Evolutionary conservation across 2,113 vertebrate genomes (phyloP), one percentile per base, ranked within the genome.

Genomic region (Corynorhinus townsendii): DNA sequence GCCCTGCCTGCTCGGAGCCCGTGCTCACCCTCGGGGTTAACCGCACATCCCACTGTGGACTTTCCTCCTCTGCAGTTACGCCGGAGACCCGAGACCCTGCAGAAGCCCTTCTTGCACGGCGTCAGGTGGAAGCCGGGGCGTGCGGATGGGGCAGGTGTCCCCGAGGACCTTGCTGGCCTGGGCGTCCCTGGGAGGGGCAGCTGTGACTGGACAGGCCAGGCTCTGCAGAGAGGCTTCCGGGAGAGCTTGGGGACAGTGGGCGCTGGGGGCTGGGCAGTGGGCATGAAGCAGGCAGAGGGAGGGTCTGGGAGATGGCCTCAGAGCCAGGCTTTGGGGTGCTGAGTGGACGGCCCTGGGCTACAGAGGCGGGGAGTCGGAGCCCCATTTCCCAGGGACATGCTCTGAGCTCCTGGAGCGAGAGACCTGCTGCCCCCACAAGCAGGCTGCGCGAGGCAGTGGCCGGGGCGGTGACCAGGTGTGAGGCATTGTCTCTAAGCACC

Each of bases 81-180:
- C 7, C 28, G 14, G 30, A 40, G 40, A 35, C 24, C 69, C 26
- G 45, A 40, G 43, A 40, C 38, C 14, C 64, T 15, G 30, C 54
- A 4, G 52, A 19, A 38, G 16, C 12, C 82, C 30, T 81, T 38
- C 52, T 24, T 1, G 17, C 35, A 22, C 26, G 9, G 1, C 2
- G 7, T 24, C 62, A 2, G n/a, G 17, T 1, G 59, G n/a, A n/a
- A 35, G 22, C 22, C 71, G 4, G 20, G 56, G 45, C 4, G 33
- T 1, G 26, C 8, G 45, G 7, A 3, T 7, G 1, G 24, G 33
- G 40, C 1, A 12, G 16, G n/a, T 9, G 20, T 16, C 4, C 9
- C 69, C 9, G 40, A 19, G 2, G 52, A 28, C 17, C 26, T 14
- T 11, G 59, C 40, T 2, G 38, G 52, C 52, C 28, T 11, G 69